Evolutionary conservation across 2,888 invertebrate genomes (phyloP), one percentile per base, ranked within the genome.

Genomic region (Cryptocephalus primarius): DNA sequence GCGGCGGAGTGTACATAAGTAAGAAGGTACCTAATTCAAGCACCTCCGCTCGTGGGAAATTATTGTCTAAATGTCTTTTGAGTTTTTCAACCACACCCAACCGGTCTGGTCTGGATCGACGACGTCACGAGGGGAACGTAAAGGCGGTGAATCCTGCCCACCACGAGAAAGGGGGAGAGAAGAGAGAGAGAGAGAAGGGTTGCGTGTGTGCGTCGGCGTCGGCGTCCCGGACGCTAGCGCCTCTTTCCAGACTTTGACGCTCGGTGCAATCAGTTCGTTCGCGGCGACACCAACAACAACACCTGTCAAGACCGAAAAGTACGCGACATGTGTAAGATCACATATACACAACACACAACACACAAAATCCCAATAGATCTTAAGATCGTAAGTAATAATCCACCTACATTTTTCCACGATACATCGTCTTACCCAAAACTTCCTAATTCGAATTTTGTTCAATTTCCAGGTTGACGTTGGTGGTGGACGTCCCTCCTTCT

Each of bases 71-170:
- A 22, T 22, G 22, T 22, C 22, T 22, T 22, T 22, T 22, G 22
- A 22, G 22, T 56, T 74, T 72, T 75, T 70, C 78, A 73, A 72
- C 74, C 74, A 73, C 70, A 75, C 71, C 71, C 71, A 69, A 67
- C 68, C 69, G 64, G 70, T 68, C 69, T 69, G 68, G 68, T 68
- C 66, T 61, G 77, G 76, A 76, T 73, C 22, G 22, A 22, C 22
- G 22, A 22, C 22, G 71, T 71, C 75, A 76, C 75, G 75, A 75
- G 75, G 22, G 22, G 22, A 22, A 63, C 62, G 66, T 65, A 66
- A 64, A 65, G 59, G 57, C 60, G 22, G 63, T 62, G 67, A 68
- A 69, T 69, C 69, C 70, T 66, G 69, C 70, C 70, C 70, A 69
- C 69, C n/a, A 22, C 22, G 22, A 22, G 22, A 22, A 22, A 22